A percentile compares a stretch with the other conserved stretches of the same genome.
These are phyloP conservation scores for Labeo calbasu DNA, from an alignment of 2,797 vertebrate genomes.

Conservation along the genomic window DNA sequence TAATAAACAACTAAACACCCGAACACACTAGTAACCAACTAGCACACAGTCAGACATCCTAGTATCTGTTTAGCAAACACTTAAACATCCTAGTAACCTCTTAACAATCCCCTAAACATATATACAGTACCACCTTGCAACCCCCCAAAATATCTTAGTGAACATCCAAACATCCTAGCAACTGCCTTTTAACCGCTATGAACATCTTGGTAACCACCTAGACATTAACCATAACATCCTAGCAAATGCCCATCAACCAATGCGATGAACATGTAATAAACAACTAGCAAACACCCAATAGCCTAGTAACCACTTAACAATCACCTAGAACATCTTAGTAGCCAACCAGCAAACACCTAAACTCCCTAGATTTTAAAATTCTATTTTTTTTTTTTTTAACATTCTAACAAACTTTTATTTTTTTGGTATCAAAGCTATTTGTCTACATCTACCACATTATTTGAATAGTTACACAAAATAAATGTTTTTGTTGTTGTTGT, in stretches of 20 bases:
- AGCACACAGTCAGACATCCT: neutral
- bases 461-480: neutral
- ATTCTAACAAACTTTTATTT: neutral
- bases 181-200: neutral
- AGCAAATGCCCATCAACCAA: neutral
- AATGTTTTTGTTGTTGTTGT: too few species aligned
- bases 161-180: neutral
- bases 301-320: too few species aligned
- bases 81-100: neutral
- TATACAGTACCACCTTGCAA: neutral
- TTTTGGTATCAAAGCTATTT: neutral
- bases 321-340: too few species aligned
- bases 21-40: too few species aligned
- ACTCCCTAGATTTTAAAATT: neutral
- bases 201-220: neutral
- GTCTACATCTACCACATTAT: neutral
- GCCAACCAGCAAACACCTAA: neutral
- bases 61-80: neutral
- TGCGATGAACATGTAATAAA: neutral
- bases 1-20: neutral
- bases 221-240: neutral
- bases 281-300: neutral
- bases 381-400: too few species aligned
- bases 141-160: neutral
- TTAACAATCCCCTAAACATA: neutral